These are phyloP conservation scores for Hirundo rustica DNA, from an alignment of 2,797 vertebrate species.

Conservation along the genomic window DNA sequence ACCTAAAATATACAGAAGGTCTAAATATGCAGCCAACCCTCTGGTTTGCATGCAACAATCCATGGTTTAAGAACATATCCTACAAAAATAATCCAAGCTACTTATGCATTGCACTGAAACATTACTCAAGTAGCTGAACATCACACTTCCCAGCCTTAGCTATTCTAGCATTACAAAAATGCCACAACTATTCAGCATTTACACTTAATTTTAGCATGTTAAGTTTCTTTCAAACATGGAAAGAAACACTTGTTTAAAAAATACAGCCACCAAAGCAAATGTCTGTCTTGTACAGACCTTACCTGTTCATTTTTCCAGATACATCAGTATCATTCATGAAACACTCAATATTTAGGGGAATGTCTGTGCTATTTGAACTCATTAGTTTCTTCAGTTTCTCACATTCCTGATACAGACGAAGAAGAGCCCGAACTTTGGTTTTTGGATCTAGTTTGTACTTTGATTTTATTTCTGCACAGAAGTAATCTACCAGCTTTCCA, in stretches of 20 bases:
- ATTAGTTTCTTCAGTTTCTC: conserved; percentile 84
- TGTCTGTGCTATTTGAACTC: conserved; percentile 82
- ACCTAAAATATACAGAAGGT: not conserved
- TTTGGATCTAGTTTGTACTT: conserved; percentile 82
- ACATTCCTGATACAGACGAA: conserved; percentile 82
- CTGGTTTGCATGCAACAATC: not conserved
- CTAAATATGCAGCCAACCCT: not conserved
- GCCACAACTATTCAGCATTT: not conserved
- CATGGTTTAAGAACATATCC: not conserved
- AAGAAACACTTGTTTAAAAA: not conserved
- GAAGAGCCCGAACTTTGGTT: conserved; percentile 76
- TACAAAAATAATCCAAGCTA: not conserved
- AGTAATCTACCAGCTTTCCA: conserved; percentile 81
- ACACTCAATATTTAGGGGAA: conserved; percentile 82
- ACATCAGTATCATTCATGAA: conserved; percentile 83
- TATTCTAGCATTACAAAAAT: not conserved
- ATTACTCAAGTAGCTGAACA: not conserved
- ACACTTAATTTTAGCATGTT: not conserved
- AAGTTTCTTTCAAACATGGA: not conserved
- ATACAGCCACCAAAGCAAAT: not conserved
- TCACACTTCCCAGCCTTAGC: not conserved
- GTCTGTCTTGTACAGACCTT: not conserved
- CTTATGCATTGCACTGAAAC: not conserved
- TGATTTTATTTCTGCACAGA: conserved; percentile 80
- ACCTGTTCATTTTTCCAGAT: conserved; percentile 82